Evolutionary conservation across 2,888 invertebrate species (phyloP), one percentile per base, ranked within the genome.

Genomic region (Drosophila cyrtoloma): DNA sequence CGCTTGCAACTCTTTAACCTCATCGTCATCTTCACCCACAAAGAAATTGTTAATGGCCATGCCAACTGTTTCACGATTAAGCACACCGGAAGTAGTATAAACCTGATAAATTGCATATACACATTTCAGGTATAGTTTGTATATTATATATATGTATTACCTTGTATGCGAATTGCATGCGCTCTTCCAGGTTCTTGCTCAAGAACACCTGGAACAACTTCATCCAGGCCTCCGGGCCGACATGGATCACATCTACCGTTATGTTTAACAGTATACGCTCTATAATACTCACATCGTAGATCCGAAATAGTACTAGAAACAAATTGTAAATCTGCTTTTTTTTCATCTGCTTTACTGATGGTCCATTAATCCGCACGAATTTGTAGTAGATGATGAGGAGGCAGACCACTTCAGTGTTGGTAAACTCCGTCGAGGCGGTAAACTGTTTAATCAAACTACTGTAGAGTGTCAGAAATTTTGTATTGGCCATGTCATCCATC

Each of bases 11-110:
- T 97, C 97, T 70, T 96, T 96, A 57, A 96, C 95, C 81, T 97
- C 97, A 71, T 97, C 97, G 56, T 95, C 95, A 72, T 95, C 95
- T 0, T 95, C 94, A 9, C 92, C 93, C 2, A 73, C 86, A 94
- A 95, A 56, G 94, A 94, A 76, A 94, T 89, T 75, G 26, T 88
- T 78, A 50, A 91, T 89, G 16, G 92, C 91, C 78, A 83, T 73
- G 28, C 96, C 96, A 94, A 97, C 96, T n/a, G 95, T 95, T 84
- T 97, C 97, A 37, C 96, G 94, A 39, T 96, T 95, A 33, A 97
- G 94, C 71, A 94, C 92, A 0, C 96, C 96, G 82, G 96, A 95
- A 1, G 95, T 95, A 1, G 57, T 96, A 84, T 97, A 97, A 26
- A 93, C 89, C 93, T 93, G 39, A 9, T 2, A 3, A 42, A 26